These are phyloP conservation scores for Acrocephalus arundinaceus DNA, from an alignment of 2,113 vertebrate genomes.

Conservation along the genomic window DNA sequence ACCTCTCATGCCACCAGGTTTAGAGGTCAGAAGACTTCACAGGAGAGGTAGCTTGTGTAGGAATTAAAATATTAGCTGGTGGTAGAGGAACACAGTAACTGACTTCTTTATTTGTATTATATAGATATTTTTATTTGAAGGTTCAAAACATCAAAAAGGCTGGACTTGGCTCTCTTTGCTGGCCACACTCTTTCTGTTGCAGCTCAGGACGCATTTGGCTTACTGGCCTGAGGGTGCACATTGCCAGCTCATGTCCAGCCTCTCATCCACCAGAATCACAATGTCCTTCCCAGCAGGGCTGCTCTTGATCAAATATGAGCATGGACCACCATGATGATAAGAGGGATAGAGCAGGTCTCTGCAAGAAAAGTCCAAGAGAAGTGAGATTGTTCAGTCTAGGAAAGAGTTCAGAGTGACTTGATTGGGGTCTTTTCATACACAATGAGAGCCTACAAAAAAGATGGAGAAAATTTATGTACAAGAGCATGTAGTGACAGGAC, in stretches of 20 bases:
- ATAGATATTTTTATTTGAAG: not conserved
- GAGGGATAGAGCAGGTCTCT: not conserved
- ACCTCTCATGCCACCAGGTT: not conserved
- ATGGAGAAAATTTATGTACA: not conserved
- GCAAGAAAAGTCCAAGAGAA: not conserved
- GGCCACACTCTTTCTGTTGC: not conserved
- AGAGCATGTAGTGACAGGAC: not conserved
- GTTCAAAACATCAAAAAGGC: not conserved
- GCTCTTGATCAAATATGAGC: rapidly evolving
- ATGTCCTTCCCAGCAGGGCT: not conserved
- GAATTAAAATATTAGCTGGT: not conserved
- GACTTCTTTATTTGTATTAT: not conserved
- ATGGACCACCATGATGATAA: not conserved
- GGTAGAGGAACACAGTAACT: not conserved
- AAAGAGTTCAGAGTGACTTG: too few species aligned
- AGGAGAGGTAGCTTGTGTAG: not conserved
- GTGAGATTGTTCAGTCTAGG: not conserved
- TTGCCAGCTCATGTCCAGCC: not conserved
- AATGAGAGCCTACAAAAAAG: not conserved
- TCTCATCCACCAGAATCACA: not conserved
- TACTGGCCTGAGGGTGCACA: not conserved
- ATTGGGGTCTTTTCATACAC: rapidly evolving
- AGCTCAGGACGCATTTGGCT: not conserved
- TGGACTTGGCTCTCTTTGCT: not conserved
- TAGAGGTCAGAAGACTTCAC: not conserved